Conservation (phyloP, 2,797 vertebrate genomes). For the Sebastes diaconus region DNA sequence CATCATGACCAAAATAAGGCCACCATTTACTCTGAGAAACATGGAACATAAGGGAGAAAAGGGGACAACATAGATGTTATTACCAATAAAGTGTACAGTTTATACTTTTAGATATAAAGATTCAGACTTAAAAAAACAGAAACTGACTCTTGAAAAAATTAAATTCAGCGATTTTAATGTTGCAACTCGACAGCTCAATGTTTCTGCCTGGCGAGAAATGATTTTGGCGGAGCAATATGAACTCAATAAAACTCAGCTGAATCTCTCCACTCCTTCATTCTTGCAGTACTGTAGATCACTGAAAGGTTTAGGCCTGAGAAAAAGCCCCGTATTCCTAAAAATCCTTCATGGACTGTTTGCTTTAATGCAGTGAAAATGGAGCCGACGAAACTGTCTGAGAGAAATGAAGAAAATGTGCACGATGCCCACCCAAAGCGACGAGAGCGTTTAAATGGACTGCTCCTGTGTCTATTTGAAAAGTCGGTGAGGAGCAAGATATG, state of each 20-base stretch:
- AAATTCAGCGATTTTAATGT: background rate
- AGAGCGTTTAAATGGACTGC: conserved; percentile 35
- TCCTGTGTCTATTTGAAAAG: conserved; percentile 49
- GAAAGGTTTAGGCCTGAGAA: background rate
- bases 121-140: background rate
- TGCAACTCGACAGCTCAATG: background rate
- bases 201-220: background rate
- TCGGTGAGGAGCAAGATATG: conserved; percentile 53
- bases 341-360: conserved; percentile 24
- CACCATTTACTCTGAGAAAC: background rate
- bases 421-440: conserved; percentile 21
- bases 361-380: conserved; percentile 24
- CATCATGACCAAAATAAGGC: background rate
- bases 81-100: background rate
- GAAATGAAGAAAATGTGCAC: conserved; percentile 20
- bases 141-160: background rate
- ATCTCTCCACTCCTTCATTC: background rate
- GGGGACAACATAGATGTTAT: background rate
- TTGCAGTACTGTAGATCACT: conserved; percentile 16
- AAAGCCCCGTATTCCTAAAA: conserved; percentile 20
- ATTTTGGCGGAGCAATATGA: background rate
- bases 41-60: background rate
- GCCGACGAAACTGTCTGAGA: conserved; percentile 6
- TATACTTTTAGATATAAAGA: background rate
- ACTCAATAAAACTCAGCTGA: background rate